Percentiles rank a stretch among this genome's conserved stretches.
These are phyloP conservation scores for Scomber colias DNA, from an alignment of 2,113 vertebrate species.

Conservation along the genomic window DNA sequence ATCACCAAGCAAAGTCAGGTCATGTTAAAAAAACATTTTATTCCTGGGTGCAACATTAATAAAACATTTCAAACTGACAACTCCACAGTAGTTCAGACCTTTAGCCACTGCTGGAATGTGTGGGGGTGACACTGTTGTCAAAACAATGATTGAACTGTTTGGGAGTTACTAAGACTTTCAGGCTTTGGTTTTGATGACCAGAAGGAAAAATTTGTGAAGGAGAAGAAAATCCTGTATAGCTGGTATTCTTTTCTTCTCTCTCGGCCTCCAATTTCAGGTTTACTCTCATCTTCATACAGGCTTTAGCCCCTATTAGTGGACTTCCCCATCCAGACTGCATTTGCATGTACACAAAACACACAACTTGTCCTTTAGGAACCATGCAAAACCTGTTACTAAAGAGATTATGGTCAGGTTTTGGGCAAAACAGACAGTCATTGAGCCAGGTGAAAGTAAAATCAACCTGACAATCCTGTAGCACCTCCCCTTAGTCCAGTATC, in stretches of 20 bases:
- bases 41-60: constrained; percentile 31
- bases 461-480: constrained; percentile 9
- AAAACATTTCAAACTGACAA: constrained; percentile 20
- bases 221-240: constrained; percentile 9
- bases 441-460: constrained; percentile 11
- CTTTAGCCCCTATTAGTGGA: constrained; percentile 23
- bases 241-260: background rate
- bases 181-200: constrained; percentile 35
- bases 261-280: constrained; percentile 14
- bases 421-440: constrained; percentile 39
- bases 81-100: constrained; percentile 2
- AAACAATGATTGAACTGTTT: constrained; percentile 72
- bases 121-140: constrained; percentile 66
- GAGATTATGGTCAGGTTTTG: constrained; percentile 3
- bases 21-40: background rate
- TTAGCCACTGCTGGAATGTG: constrained; percentile 61
- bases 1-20: background rate
- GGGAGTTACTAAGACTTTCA: constrained; percentile 53
- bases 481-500: background rate
- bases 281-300: constrained; percentile 20
- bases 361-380: background rate
- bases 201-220: constrained; percentile 21
- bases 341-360: constrained; percentile 8
- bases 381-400: constrained; percentile 15
- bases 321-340: constrained; percentile 5